Evolutionary conservation across 1,140 invertebrate species (phyloP).

Genomic region (Drosophila truncata): DNA sequence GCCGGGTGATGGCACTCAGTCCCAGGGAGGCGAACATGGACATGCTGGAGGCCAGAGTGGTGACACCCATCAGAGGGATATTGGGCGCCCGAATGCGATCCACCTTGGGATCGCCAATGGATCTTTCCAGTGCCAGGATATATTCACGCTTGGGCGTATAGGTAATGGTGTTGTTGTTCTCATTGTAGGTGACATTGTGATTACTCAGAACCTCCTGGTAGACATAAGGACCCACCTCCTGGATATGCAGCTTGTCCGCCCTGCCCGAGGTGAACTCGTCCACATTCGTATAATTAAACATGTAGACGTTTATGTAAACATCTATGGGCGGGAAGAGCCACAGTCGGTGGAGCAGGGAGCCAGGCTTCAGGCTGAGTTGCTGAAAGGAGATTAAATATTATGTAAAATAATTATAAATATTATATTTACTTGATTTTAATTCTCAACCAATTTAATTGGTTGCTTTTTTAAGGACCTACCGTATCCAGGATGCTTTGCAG

Average conservation of each 20-base stretch:
- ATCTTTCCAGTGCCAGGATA: constrained; percentile 89
- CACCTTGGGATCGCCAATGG: constrained; percentile 88
- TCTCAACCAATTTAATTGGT: not conserved
- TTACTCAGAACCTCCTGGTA: constrained; percentile 92
- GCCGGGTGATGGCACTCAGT: constrained; percentile 87
- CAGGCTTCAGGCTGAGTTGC: constrained; percentile 87
- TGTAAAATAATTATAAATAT: too few relatives aligned
- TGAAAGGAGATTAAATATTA: constrained; percentile 54
- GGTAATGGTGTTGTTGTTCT: constrained; percentile 90
- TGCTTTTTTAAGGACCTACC: constrained; percentile 68
- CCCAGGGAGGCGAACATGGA: constrained; percentile 85
- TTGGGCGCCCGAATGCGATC: constrained; percentile 91
- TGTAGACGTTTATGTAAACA: constrained; percentile 90
- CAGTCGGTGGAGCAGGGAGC: constrained; percentile 87
- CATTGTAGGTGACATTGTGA: constrained; percentile 89
- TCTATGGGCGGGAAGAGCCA: constrained; percentile 90
- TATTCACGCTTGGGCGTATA: constrained; percentile 90
- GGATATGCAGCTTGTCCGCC: constrained; percentile 89
- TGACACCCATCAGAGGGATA: constrained; percentile 90
- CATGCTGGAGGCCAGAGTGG: constrained; percentile 62
- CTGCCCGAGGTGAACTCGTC: constrained; percentile 89
- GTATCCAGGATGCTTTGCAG: constrained; percentile 85
- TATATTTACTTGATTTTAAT: not conserved
- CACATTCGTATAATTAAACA: constrained; percentile 95
- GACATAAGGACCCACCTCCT: constrained; percentile 94